Conservation (phyloP, 2,888 invertebrate genomes). For the Hybos culiciformis region DNA sequence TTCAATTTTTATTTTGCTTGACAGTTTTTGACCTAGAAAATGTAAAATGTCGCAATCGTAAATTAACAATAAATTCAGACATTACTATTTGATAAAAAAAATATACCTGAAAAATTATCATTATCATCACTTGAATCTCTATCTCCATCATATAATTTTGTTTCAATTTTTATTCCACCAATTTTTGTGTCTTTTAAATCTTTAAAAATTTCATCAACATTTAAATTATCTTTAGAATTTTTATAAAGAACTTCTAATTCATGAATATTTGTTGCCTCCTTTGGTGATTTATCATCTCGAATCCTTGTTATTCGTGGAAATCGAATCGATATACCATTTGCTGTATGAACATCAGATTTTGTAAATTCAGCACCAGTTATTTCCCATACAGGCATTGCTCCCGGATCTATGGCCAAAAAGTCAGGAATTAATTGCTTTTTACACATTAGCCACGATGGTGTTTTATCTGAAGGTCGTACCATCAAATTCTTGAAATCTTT, state of each 20-base stretch:
- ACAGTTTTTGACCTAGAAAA: constrained; percentile 12
- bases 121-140: background rate
- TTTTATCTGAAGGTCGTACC: constrained; percentile 53
- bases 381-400: constrained; percentile 86
- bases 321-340: constrained; percentile 83
- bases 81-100: constrained; percentile 5
- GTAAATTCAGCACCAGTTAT: constrained; percentile 74
- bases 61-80: constrained; percentile 6
- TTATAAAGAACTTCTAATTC: constrained; percentile 56
- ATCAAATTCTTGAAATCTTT: constrained; percentile 44
- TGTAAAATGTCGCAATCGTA: no score
- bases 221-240: constrained; percentile 42
- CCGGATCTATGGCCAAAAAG: constrained; percentile 73
- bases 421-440: constrained; percentile 79
- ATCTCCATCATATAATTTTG: constrained; percentile 15
- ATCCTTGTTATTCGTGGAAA: constrained; percentile 81
- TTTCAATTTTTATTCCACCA: constrained; percentile 15
- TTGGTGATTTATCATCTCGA: constrained; percentile 72
- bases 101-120: background rate
- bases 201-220: constrained; percentile 29
- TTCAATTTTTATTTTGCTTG: constrained; percentile 11
- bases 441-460: constrained; percentile 72
- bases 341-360: constrained; percentile 73
- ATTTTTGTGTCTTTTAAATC: constrained; percentile 17
- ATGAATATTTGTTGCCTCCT: constrained; percentile 64